A percentile compares a stretch with the other conserved stretches of the same genome.
phyloP scores from a whole-genome alignment of 2,888 invertebrate genomes.

The Mythimna pallens region DNA sequence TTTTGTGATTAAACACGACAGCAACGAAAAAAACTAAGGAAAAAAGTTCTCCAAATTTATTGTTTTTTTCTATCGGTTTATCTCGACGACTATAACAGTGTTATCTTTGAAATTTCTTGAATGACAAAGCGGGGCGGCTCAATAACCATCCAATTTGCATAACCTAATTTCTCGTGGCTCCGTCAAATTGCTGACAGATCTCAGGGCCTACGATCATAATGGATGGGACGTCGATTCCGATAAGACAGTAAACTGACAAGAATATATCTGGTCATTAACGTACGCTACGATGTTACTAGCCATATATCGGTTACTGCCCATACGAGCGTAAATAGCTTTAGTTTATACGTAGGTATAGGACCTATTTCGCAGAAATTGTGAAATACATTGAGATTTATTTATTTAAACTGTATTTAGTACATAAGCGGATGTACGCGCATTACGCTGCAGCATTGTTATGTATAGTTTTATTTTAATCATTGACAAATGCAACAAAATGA shows the following conservation, averaged over 20 bases:
- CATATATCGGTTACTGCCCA: conserved; percentile 30
- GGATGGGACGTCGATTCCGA: conserved; percentile 77
- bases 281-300: conserved; percentile 48
- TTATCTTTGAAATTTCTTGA: conserved; percentile 77
- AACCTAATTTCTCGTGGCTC: conserved; percentile 83
- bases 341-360: conserved; percentile 18
- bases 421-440: too few relatives aligned
- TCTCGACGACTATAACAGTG: conserved; percentile 55
- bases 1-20: neutral
- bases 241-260: conserved; percentile 76
- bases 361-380: neutral
- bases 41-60: conserved; percentile 23
- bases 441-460: neutral
- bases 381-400: neutral
- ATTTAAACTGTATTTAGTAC: neutral
- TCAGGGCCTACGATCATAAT: conserved; percentile 73
- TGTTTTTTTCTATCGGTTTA: conserved; percentile 50
- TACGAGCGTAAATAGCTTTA: conserved; percentile 18
- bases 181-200: conserved; percentile 83
- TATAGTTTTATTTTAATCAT: neutral
- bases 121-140: conserved; percentile 74
- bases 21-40: neutral
- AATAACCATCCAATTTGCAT: conserved; percentile 84
- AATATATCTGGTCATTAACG: conserved; percentile 72
- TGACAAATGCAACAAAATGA: neutral